A percentile compares a stretch with the other conserved stretches of the same genome.
Evolutionary conservation across 1,140 invertebrate species (phyloP).

Genomic region (Zaprionus lachaisei): DNA sequence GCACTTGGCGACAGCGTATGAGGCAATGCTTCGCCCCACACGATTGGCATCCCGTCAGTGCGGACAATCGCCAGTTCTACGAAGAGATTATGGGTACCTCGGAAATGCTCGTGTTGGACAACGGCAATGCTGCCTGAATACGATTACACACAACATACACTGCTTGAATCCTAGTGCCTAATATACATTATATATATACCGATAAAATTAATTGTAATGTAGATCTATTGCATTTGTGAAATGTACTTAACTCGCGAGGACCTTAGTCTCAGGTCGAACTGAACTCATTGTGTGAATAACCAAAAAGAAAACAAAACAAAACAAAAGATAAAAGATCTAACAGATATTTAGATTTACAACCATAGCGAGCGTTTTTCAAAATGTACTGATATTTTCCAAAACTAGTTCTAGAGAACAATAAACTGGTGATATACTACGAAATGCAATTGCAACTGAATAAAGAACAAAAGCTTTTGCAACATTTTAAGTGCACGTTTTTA

Average conservation of each 20-base stretch:
- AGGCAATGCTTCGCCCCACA: conserved; percentile 74
- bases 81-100: conserved; percentile 81
- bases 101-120: conserved; percentile 78
- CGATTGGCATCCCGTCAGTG: conserved; percentile 82
- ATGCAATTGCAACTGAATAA: conserved; percentile 64
- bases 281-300: conserved; percentile 53
- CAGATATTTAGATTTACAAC: conserved; percentile 19
- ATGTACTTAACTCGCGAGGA: conserved; percentile 53
- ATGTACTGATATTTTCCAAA: conserved; percentile 78
- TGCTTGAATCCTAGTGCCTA: conserved; percentile 64
- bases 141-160: background rate
- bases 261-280: conserved; percentile 49
- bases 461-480: conserved; percentile 30
- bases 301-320: conserved; percentile 28
- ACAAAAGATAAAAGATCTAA: background rate
- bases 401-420: conserved; percentile 72
- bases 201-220: background rate
- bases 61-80: conserved; percentile 75
- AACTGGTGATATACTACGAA: conserved; percentile 71
- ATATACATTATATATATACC: conserved; percentile 10
- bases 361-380: conserved; percentile 37
- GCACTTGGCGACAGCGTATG: conserved; percentile 58
- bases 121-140: conserved; percentile 49
- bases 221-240: conserved; percentile 16
- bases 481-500: conserved; percentile 13